A percentile compares a stretch with the other conserved stretches of the same genome.
phyloP scores from a whole-genome alignment of 2,797 vertebrate species.

The Fratercula arctica region DNA sequence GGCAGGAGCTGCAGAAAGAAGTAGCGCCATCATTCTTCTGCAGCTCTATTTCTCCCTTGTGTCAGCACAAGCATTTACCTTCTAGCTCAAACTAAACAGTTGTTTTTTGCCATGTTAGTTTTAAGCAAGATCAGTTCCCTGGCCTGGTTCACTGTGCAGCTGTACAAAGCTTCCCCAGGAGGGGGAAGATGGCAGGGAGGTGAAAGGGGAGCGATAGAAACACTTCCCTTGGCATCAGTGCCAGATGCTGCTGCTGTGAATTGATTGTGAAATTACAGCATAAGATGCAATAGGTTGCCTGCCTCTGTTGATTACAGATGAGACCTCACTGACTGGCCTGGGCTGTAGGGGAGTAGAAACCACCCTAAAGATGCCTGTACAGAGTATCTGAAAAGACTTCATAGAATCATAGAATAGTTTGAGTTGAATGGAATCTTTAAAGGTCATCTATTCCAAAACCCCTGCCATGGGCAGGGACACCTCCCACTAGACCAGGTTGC shows the following conservation, averaged over 20 bases:
- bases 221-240: background rate
- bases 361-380: background rate
- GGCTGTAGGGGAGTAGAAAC: background rate
- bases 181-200: background rate
- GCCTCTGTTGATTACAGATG: background rate
- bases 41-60: background rate
- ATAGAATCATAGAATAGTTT: background rate
- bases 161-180: background rate
- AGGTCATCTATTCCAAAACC: background rate
- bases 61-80: background rate
- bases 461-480: background rate
- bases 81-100: background rate
- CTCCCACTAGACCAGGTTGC: background rate
- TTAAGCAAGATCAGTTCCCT: constrained; percentile 5
- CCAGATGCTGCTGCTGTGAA: background rate
- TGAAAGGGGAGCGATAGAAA: background rate
- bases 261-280: background rate
- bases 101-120: background rate
- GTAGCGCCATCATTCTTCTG: background rate
- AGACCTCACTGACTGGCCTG: background rate
- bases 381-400: background rate
- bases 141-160: background rate
- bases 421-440: background rate
- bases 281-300: background rate
- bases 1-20: background rate